Percentiles rank a stretch among this genome's conserved stretches.
phyloP scores from a whole-genome alignment of 2,113 vertebrate genomes.

The Pedionomus torquatus region DNA sequence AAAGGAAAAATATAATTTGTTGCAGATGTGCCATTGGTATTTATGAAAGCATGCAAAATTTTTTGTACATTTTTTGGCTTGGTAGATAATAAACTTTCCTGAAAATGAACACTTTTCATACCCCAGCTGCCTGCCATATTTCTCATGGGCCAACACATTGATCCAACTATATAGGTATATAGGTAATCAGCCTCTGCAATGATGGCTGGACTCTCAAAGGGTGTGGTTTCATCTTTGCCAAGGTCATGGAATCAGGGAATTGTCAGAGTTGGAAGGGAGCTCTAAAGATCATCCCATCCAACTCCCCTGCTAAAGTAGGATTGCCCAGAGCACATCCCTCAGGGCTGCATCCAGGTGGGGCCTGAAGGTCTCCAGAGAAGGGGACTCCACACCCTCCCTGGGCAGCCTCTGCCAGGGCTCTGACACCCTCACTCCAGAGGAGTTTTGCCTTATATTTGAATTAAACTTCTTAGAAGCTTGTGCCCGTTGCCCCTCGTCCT shows the following conservation, averaged over 20 bases:
- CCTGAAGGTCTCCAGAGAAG: too few relatives aligned
- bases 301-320: too few relatives aligned
- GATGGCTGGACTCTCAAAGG: neutral
- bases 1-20: neutral
- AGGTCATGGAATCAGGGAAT: neutral
- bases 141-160: neutral
- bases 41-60: neutral
- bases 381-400: too few relatives aligned
- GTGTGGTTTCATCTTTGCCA: neutral
- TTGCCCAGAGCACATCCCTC: too few relatives aligned
- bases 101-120: neutral
- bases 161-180: neutral
- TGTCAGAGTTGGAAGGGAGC: too few relatives aligned
- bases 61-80: neutral
- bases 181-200: neutral
- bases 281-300: too few relatives aligned
- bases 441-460: too few relatives aligned
- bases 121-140: accelerated
- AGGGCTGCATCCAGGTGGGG: too few relatives aligned
- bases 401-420: too few relatives aligned
- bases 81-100: neutral
- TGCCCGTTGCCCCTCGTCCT: too few relatives aligned
- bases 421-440: too few relatives aligned
- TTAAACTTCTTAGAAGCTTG: too few relatives aligned
- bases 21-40: neutral